A percentile compares a stretch with the other conserved stretches of the same genome.
These are phyloP conservation scores for Myrmecophaga tridactyla DNA, from an alignment of 2,113 vertebrate genomes.

Conservation along the genomic window DNA sequence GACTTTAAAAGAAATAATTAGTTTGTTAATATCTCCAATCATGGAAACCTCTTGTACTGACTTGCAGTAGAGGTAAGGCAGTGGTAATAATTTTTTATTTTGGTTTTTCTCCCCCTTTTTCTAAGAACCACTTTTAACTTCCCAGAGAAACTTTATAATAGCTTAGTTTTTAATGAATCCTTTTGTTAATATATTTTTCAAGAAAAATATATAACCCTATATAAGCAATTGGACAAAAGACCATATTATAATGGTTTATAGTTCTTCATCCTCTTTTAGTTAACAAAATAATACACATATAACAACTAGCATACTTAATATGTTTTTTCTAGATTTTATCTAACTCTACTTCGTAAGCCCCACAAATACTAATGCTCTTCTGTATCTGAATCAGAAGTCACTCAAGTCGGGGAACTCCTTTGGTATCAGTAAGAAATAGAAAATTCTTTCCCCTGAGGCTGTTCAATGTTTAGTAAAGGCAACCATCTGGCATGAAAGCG, in stretches of 20 bases:
- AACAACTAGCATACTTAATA: not conserved
- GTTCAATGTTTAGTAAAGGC: not conserved
- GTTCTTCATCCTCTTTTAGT: not conserved
- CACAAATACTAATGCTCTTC: not conserved
- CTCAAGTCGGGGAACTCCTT: not conserved
- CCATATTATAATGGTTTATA: not conserved
- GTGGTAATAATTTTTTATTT: not conserved
- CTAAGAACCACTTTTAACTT: slow-evolving; percentile 24
- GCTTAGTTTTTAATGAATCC: slow-evolving; percentile 8
- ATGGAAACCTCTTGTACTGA: not conserved
- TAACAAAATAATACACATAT: not conserved
- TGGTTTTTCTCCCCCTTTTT: not conserved
- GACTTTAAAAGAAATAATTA: not conserved
- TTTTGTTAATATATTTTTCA: not conserved
- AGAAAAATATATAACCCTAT: slow-evolving; percentile 22
- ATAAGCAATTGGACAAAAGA: not conserved
- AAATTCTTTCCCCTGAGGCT: not conserved
- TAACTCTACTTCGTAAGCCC: not conserved
- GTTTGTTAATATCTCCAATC: not conserved
- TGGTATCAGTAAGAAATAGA: not conserved
- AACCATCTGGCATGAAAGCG: slow-evolving; percentile 15
- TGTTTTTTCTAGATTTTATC: slow-evolving; percentile 11
- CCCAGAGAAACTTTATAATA: not conserved
- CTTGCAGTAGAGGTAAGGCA: not conserved
- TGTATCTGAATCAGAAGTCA: not conserved